Conservation (phyloP, 2,888 invertebrate genomes). For the Drosophila niveifrons region DNA sequence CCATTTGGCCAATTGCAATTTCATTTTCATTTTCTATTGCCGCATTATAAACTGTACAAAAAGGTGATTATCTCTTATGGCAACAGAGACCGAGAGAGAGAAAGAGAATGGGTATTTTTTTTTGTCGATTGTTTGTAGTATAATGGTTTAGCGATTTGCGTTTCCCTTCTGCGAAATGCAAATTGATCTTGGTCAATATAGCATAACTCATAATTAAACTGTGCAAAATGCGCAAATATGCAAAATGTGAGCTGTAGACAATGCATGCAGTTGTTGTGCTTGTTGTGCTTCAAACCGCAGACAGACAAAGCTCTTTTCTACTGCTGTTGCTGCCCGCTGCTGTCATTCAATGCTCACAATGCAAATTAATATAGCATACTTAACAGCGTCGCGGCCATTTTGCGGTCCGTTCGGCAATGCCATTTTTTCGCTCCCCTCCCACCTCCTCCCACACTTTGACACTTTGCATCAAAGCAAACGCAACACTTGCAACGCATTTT, state of each 20-base stretch:
- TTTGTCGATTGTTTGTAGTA: conserved; percentile 3
- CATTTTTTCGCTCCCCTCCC: conserved; percentile 26
- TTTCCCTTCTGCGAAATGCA: conserved; percentile 23
- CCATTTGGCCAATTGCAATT: conserved; percentile 58
- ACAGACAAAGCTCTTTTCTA: conserved; percentile 45
- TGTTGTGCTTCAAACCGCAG: conserved; percentile 54
- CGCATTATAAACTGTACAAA: conserved; percentile 62
- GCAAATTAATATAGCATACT: conserved; percentile 78
- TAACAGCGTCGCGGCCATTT: conserved; percentile 61
- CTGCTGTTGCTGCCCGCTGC: not conserved
- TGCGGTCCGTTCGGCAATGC: conserved; percentile 60
- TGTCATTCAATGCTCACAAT: conserved; percentile 63
- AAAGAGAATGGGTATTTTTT: not conserved
- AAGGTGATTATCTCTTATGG: conserved; percentile 71
- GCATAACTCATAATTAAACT: conserved; percentile 48
- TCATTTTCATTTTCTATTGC: conserved; percentile 64
- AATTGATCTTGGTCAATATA: conserved; percentile 18
- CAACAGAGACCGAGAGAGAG: conserved; percentile 36
- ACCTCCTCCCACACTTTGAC: conserved; percentile 25
- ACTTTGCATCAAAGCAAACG: conserved; percentile 65
- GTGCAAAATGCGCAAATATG: conserved; percentile 4
- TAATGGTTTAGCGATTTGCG: conserved; percentile 47
- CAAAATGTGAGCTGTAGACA: conserved; percentile 16
- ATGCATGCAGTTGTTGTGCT: conserved; percentile 12
- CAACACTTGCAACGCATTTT: conserved; percentile 72